phyloP scores from a whole-genome alignment of 2,797 vertebrate genomes.

The Falco concolor region DNA sequence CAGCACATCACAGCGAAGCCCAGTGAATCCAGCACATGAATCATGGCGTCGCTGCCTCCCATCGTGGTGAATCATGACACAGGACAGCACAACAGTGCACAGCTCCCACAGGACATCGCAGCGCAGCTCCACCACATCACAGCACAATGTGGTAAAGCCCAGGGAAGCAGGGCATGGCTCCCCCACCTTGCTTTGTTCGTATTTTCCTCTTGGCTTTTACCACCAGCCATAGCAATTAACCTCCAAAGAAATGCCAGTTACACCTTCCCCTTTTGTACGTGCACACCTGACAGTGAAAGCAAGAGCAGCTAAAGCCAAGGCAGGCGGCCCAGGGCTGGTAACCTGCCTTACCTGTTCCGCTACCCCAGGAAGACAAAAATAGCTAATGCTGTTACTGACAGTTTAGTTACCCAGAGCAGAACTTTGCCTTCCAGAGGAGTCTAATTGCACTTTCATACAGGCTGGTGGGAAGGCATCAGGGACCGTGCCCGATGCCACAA shows the following conservation, averaged over 20 bases:
- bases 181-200: rapidly evolving
- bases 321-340: background rate
- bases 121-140: background rate
- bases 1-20: rapidly evolving
- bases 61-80: rapidly evolving
- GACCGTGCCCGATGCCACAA: background rate
- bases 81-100: background rate
- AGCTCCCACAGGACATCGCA: rapidly evolving
- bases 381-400: background rate
- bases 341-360: background rate
- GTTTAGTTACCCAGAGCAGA: background rate
- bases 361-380: background rate
- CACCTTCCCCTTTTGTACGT: rapidly evolving
- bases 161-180: rapidly evolving
- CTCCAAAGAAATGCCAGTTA: too few relatives aligned
- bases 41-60: rapidly evolving
- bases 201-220: background rate
- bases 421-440: background rate
- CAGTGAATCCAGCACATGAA: rapidly evolving
- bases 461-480: background rate
- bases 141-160: background rate
- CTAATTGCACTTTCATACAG: background rate
- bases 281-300: background rate
- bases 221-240: background rate
- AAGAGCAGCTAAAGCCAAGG: background rate